These are phyloP conservation scores for Embiotoca jacksoni DNA, from an alignment of 2,113 vertebrate species.

Conservation along the genomic window DNA sequence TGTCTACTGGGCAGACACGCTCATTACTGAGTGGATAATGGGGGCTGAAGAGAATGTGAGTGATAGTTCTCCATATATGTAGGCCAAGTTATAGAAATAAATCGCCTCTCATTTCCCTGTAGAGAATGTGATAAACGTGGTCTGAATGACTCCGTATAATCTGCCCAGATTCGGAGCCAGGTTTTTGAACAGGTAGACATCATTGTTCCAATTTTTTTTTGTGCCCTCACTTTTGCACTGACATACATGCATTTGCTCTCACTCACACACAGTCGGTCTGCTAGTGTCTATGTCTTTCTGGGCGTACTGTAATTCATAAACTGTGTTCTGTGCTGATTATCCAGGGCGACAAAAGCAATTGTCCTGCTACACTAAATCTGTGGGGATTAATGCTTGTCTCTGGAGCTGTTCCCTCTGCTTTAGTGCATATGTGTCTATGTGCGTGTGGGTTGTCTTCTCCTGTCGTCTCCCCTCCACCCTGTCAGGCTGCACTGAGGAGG, in stretches of 20 bases:
- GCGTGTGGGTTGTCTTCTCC: conserved; percentile 13
- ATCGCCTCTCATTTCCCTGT: conserved; percentile 67
- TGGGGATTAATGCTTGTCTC: conserved; percentile 75
- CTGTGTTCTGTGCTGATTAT: conserved; percentile 72
- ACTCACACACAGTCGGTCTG: neutral
- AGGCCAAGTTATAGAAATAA: conserved; percentile 75
- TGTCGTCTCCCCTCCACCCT: conserved; percentile 3
- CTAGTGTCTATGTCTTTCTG: conserved; percentile 25
- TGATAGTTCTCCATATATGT: conserved; percentile 63
- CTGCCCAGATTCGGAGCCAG: conserved; percentile 41
- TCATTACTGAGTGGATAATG: conserved; percentile 64
- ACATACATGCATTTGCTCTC: conserved; percentile 38
- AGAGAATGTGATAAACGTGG: conserved; percentile 59
- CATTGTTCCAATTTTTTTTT: conserved; percentile 54
- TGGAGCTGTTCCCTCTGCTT: conserved; percentile 53
- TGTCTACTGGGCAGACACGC: conserved; percentile 49
- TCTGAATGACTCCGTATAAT: conserved; percentile 65
- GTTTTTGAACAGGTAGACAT: conserved; percentile 64
- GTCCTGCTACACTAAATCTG: conserved; percentile 77
- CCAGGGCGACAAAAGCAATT: conserved; percentile 80
- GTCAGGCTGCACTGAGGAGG: conserved; percentile 27
- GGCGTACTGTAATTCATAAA: conserved; percentile 70
- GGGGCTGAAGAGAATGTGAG: conserved; percentile 50
- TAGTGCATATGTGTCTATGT: conserved; percentile 1
- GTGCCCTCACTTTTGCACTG: conserved; percentile 16